Base-by-base conservation (phyloP, 1,140 invertebrate species). In the Drosophila aff. region DNA sequence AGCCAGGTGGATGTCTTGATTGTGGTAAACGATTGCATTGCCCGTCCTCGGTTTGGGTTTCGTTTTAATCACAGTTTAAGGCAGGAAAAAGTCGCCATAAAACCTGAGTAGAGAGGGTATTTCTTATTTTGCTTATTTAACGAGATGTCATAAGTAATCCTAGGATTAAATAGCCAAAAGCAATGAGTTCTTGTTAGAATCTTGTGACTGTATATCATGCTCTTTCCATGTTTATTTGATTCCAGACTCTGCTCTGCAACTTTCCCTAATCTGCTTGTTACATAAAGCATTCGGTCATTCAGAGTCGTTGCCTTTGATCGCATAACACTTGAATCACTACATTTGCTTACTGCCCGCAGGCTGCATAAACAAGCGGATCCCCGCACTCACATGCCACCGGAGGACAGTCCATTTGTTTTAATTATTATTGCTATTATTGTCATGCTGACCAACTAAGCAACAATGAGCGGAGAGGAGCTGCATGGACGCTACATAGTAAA, bases 401-500 rank as follows among this genome's bases (percentile, higher is more conserved):
- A 76, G 38, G 55, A 63, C 62, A 81, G 41, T 69, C 60, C 75
- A 87, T 86, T 86, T 82, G 50, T 73, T 82, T 86, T 82, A 78
- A 79, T 82, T 82, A 85, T 72, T 79, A 71, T 82, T 82, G 59
- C 80, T 59, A 63, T 76, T 82, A 72, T 79, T 75, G 64, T 71
- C 63, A 81, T 71, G 68, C 65, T 78, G 71, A 50, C 53, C 71
- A 73, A 73, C 53, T 73, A 26, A 50, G 49, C 53, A 61, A 75
- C 72, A 63, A 75, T 63, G 40, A 73, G 55, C 46, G 15, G 52
- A 47, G 28, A 41, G 10, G 52, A 60, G 28, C 53, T 52, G 52
- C 11, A 63, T 38, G 36, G 26, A 64, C 40, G 53, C 31, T 33
- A 36, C 16, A 50, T 46, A 16, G 46, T 43, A 77, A 77, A 62